phyloP scores from a whole-genome alignment of 2,113 vertebrate species.

The Anguilla rostrata region DNA sequence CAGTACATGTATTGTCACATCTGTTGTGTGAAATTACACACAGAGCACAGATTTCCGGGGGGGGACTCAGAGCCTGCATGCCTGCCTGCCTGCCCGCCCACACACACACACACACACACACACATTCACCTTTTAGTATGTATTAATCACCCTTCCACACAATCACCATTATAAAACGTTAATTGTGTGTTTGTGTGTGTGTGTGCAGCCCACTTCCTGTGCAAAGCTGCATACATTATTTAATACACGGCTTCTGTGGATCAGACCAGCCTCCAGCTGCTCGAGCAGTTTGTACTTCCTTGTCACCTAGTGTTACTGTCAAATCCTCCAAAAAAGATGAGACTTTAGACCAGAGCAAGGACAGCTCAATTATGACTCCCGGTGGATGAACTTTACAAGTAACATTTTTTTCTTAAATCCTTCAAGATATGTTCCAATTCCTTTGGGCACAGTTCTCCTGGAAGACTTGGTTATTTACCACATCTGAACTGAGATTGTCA shows the following conservation, averaged over 20 bases:
- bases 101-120: background rate
- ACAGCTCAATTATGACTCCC: too few species aligned
- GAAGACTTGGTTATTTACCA: background rate
- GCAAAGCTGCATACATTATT: background rate
- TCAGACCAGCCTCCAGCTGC: background rate
- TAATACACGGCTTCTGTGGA: background rate
- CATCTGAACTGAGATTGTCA: too few species aligned
- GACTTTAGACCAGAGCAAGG: background rate
- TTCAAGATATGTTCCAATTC: background rate
- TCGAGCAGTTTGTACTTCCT: background rate
- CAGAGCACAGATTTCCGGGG: background rate
- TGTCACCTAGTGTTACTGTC: background rate
- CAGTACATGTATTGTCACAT: background rate
- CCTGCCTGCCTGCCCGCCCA: too few species aligned
- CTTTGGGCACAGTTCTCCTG: background rate
- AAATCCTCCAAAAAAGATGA: background rate
- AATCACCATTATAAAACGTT: too few species aligned
- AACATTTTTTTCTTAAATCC: too few species aligned
- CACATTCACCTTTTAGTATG: background rate
- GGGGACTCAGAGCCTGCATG: too few species aligned
- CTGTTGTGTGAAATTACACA: background rate
- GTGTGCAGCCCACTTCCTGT: background rate
- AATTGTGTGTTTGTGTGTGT: background rate
- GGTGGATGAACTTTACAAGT: too few species aligned
- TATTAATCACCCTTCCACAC: background rate